Evolutionary conservation across 2,888 invertebrate species (phyloP).

Genomic region (Lepidochrysops patricia): DNA sequence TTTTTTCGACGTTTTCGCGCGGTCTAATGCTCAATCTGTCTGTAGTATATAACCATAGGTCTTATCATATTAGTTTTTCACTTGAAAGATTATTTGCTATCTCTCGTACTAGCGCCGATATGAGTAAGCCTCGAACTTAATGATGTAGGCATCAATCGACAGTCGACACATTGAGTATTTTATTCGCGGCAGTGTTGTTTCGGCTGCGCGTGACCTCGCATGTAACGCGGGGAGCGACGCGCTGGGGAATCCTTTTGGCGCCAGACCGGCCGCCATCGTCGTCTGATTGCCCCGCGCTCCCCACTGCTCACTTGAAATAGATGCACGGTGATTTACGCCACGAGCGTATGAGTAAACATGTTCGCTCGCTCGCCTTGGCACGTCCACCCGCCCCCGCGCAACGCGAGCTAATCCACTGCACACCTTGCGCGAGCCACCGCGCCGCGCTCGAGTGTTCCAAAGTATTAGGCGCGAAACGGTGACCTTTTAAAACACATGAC

Average conservation of each 20-base stretch:
- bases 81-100: no score
- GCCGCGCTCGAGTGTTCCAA: constrained; percentile 21
- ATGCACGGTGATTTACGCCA: constrained; percentile 73
- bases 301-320: constrained; percentile 57
- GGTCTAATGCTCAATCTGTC: no score
- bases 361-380: constrained; percentile 69
- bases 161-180: not conserved
- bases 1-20: no score
- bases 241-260: constrained; percentile 76
- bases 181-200: constrained; percentile 25
- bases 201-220: constrained; percentile 39
- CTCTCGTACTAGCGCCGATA: not conserved
- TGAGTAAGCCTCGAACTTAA: not conserved
- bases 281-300: constrained; percentile 59
- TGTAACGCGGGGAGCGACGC: constrained; percentile 45
- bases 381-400: constrained; percentile 58
- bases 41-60: no score
- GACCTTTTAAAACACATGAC: constrained; percentile 11
- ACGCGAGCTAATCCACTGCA: constrained; percentile 24
- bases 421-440: no score
- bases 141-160: not conserved
- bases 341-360: constrained; percentile 69
- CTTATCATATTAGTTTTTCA: no score
- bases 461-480: constrained; percentile 19
- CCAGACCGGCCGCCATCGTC: constrained; percentile 68